These are phyloP conservation scores for Phylloscopus trochilus DNA, from an alignment of 2,113 vertebrate genomes.

Conservation along the genomic window DNA sequence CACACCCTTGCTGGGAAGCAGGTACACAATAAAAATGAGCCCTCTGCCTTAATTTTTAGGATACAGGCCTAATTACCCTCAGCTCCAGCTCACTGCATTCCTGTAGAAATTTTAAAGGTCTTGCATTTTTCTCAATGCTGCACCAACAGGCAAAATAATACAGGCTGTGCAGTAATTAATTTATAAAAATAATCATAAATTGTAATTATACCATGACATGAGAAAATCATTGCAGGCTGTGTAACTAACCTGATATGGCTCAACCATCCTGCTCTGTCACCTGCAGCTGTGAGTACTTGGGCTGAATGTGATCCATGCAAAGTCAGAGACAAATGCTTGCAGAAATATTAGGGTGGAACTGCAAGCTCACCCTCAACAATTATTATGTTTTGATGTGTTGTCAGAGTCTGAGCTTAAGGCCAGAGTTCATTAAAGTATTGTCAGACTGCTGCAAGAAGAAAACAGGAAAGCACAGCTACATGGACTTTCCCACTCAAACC, in stretches of 20 bases:
- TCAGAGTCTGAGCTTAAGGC: neutral
- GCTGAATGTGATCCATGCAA: neutral
- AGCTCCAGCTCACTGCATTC: neutral
- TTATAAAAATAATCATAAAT: neutral
- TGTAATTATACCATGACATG: neutral
- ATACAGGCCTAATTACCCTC: neutral
- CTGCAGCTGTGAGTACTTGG: neutral
- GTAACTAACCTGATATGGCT: neutral
- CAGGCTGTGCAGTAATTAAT: neutral
- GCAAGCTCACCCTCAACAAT: neutral
- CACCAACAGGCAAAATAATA: neutral
- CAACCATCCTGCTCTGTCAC: neutral
- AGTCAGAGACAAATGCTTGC: neutral
- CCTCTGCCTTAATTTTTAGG: neutral
- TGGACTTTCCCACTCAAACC: neutral
- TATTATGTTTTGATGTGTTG: neutral
- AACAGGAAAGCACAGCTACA: neutral
- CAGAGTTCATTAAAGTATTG: neutral
- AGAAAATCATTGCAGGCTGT: neutral
- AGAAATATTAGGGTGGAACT: neutral
- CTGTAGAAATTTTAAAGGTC: neutral
- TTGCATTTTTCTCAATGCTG: neutral
- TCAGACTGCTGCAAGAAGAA: neutral
- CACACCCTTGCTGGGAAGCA: neutral
- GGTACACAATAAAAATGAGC: neutral